Percentiles rank a stretch among this genome's conserved stretches.
phyloP scores from a whole-genome alignment of 2,888 invertebrate genomes.

The Hydrotaea diabolus region DNA sequence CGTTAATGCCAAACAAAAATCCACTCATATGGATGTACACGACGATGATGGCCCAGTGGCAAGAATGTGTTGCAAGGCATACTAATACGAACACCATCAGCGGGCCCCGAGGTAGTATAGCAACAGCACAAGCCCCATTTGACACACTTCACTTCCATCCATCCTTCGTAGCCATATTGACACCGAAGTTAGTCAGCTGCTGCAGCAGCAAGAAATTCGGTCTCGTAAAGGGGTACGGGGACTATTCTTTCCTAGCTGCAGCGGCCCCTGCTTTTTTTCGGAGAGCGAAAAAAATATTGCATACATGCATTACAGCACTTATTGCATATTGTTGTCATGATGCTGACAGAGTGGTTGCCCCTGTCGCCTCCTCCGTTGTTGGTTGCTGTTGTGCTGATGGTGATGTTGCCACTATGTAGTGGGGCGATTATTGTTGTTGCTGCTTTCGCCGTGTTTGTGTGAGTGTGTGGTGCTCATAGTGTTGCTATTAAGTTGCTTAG shows the following conservation, averaged over 20 bases:
- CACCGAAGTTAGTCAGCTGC: neutral
- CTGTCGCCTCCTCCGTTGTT: constrained; percentile 4
- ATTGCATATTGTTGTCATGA: constrained; percentile 56
- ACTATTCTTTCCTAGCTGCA: neutral
- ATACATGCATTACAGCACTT: constrained; percentile 49
- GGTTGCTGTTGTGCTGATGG: constrained; percentile 4
- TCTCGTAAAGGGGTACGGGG: too few relatives aligned
- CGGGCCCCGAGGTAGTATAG: too few relatives aligned
- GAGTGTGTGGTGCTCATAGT: constrained; percentile 38
- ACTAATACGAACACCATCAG: neutral
- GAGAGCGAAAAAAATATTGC: constrained; percentile 30
- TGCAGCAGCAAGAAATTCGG: constrained; percentile 21
- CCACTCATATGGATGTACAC: neutral
- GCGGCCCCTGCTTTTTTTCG: constrained; percentile 17
- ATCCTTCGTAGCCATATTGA: neutral
- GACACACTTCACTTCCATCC: constrained; percentile 17
- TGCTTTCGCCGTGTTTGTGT: neutral
- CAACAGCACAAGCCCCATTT: neutral
- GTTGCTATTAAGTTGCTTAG: constrained; percentile 61
- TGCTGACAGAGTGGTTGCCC: constrained; percentile 42
- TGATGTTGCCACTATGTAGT: constrained; percentile 18
- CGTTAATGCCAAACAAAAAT: neutral
- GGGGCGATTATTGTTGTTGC: constrained; percentile 18
- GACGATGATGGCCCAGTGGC: constrained; percentile 24
- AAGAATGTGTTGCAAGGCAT: constrained; percentile 18